phyloP scores from a whole-genome alignment of 2,797 vertebrate species.

The Loris lydekkerianus region DNA sequence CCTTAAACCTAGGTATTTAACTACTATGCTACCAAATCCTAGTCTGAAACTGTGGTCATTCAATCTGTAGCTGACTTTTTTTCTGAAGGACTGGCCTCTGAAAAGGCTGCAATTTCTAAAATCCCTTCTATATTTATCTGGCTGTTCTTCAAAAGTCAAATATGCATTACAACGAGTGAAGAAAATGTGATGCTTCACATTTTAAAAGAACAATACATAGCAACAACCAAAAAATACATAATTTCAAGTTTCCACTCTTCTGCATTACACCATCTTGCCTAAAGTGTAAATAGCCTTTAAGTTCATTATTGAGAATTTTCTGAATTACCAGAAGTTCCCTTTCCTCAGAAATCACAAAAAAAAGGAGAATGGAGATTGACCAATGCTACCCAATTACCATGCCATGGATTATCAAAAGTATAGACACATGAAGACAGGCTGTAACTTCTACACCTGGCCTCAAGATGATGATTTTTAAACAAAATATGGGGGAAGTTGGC shows the following conservation, averaged over 20 bases:
- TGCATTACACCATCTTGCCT: slow-evolving; percentile 7
- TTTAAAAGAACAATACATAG: background rate
- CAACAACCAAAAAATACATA: background rate
- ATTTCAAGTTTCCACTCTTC: background rate
- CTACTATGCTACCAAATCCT: background rate
- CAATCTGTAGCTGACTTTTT: background rate
- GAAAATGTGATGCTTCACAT: slow-evolving; percentile 20
- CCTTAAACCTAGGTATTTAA: background rate
- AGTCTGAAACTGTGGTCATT: slow-evolving; percentile 21
- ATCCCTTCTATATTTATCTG: background rate
- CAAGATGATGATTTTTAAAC: slow-evolving; percentile 11
- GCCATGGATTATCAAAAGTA: slow-evolving; percentile 1
- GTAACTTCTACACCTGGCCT: background rate
- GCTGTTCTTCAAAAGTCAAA: slow-evolving; percentile 25
- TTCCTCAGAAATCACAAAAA: background rate
- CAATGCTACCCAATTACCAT: background rate
- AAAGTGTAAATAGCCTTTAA: background rate
- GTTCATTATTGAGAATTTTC: slow-evolving; percentile 26
- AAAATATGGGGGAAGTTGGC: background rate
- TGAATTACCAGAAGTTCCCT: background rate
- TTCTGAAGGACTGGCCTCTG: background rate
- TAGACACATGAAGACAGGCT: background rate
- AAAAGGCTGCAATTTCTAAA: background rate
- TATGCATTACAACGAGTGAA: background rate
- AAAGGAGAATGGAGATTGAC: background rate